Evolutionary conservation across 2,888 invertebrate species (phyloP).

Genomic region (Subacronicta megacephala): DNA sequence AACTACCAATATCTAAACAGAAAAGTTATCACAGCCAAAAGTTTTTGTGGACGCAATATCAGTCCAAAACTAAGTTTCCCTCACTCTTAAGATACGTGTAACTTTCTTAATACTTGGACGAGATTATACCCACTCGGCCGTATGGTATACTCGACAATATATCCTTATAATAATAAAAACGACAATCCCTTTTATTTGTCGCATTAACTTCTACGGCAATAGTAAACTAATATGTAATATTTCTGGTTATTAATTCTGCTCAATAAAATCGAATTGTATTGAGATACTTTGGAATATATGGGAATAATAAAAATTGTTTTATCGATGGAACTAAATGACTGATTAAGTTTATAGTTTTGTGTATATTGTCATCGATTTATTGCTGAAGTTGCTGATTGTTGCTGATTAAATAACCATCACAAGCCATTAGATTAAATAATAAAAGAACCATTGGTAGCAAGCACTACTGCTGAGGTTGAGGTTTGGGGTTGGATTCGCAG

Average conservation of each 20-base stretch:
- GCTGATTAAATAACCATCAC: no score
- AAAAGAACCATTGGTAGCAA: no score
- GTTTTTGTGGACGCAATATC: conserved; percentile 83
- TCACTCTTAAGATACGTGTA: conserved; percentile 80
- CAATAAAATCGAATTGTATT: conserved; percentile 78
- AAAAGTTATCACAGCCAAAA: conserved; percentile 78
- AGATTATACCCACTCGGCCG: conserved; percentile 82
- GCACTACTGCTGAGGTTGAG: no score
- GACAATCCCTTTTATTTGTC: conserved; percentile 83
- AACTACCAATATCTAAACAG: conserved; percentile 64
- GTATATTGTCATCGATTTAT: no score
- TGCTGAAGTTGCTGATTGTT: no score
- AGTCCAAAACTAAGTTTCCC: conserved; percentile 77
- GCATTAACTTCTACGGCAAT: conserved; percentile 78
- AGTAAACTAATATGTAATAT: conserved; percentile 72
- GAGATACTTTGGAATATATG: conserved; percentile 51
- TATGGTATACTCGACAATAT: conserved; percentile 74
- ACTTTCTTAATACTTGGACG: conserved; percentile 86
- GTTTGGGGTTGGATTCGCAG: no score
- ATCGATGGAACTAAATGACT: conserved; percentile 27
- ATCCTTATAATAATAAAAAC: conserved; percentile 84
- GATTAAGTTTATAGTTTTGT: conserved; percentile 27
- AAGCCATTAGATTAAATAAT: no score
- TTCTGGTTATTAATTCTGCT: conserved; percentile 84
- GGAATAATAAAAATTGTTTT: conserved; percentile 50